Base-by-base conservation (phyloP, 2,888 invertebrate genomes). In the Dryobota labecula region DNA sequence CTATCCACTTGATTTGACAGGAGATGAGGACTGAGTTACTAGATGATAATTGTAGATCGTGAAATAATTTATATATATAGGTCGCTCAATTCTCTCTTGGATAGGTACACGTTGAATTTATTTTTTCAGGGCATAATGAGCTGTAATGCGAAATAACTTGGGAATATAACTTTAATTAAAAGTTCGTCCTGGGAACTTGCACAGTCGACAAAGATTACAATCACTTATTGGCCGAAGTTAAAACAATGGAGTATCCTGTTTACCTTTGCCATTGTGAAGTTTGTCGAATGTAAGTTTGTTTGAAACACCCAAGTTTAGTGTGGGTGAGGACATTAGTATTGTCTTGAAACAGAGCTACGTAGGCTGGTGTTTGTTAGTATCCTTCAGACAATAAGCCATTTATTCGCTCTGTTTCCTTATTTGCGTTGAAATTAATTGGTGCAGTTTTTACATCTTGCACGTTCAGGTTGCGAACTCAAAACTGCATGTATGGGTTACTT, bases 261-360 rank as follows among this genome's bases (percentile, higher is more conserved):
- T 80, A 86, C 83, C 76, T 83, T 63, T 83, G 74, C 70, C 73
- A 79, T 85, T 83, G 80, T 79, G 57, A 83, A 85, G 85, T 83
- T 85, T 78, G 66, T 71, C 73, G 80, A 83, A 80, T 74, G 81
- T 80, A 76, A 73, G 76, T 82, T 84, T 72, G 84, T 78, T 82
- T 70, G 61, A 75, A 80, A 83, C 72, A 82, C 27, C 73, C 71
- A 80, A 84, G 78, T 84, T 81, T 78, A 73, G 83, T 78, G 88
- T 88, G 83, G 88, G 88, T 82, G 76, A 84, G 77, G 72, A 84
- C 83, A 85, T 86, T 83, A 80, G 84, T 83, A 86, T 87, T 88
- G 84, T 86, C 84, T 84, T 80, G 71, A 38, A 74, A 69, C 76
- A 58, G 70, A 65, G 66, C 62, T 78, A 82, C 78, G 84, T 85